Evolutionary conservation across 2,113 vertebrate genomes (phyloP).

Genomic region (Lepidothrix coronata): DNA sequence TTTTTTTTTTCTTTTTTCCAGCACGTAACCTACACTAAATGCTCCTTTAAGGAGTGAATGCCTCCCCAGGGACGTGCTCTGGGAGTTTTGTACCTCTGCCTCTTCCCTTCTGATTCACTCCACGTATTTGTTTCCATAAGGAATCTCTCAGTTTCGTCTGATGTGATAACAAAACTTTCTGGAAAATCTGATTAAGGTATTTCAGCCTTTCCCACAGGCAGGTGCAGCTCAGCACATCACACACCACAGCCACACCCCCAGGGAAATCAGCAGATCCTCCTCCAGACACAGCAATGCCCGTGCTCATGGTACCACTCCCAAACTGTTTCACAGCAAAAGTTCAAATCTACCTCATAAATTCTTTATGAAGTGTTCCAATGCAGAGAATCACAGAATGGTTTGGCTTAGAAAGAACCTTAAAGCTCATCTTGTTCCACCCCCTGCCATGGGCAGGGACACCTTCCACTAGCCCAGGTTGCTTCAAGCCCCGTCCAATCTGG

Average conservation of each 20-base stretch:
- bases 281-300: accelerated
- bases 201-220: neutral
- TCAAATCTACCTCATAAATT: neutral
- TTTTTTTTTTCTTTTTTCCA: neutral
- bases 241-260: neutral
- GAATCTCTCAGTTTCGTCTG: neutral
- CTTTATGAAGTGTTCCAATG: neutral
- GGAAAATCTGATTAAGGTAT: neutral
- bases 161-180: neutral
- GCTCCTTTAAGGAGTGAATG: neutral
- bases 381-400: neutral
- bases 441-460: neutral
- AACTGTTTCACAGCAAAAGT: accelerated
- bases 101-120: neutral
- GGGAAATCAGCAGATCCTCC: accelerated
- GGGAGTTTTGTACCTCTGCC: neutral
- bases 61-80: neutral
- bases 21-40: neutral
- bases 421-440: neutral
- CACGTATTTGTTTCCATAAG: neutral
- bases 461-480: neutral
- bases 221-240: neutral
- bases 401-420: neutral
- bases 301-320: accelerated
- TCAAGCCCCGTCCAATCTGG: accelerated